Evolutionary conservation across 2,797 vertebrate genomes (phyloP), one percentile per base, ranked within the genome.

Genomic region (Danionella dracula): DNA sequence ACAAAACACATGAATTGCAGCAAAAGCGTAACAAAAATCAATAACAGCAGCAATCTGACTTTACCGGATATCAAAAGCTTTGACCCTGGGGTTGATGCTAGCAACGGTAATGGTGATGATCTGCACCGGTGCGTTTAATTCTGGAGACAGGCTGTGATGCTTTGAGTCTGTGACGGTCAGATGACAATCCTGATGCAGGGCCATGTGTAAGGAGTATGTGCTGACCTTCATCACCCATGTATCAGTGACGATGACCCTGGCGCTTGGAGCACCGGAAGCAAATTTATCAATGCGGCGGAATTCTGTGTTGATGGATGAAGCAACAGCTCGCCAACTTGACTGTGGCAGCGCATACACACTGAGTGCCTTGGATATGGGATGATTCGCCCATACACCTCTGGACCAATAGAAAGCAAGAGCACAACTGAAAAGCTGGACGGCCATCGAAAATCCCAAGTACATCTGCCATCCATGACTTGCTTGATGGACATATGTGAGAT

Each of bases 251-350:
- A 98, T 91, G 12, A 96, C 91, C 21, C 93, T 83, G 0, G 93
- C 92, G 35, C 91, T 93, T 0, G 92, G 89, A 0, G 85, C 87
- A 6, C 96, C 96, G 0, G 92, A 92, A 2, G 92, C 92, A 72
- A 98, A 98, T 80, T 98, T 98, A 70, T 98, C 95, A 0, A 98
- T 95, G 58, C 89, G 88, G 19, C 93, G 86, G 73, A 97, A 98
- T 81, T 98, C 96, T 0, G 76, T 92, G 78, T 98, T 94, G 81
- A 98, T 81, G 7, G 87, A 94, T 53, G 87, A 78, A 2, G 94
- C 94, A 1, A 96, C 92, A 0, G 88, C 82, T 29, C 82, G 85
- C 94, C 93, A 95, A 10, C 82, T 80, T 0, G 86, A 84, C 40
- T 86, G 84, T 0, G 91, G 88, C 27, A 86, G 84, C 0, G 89